A percentile compares a stretch with the other conserved stretches of the same genome.
phyloP scores from a whole-genome alignment of 1,140 invertebrate species.

The Tenebrio molitor region DNA sequence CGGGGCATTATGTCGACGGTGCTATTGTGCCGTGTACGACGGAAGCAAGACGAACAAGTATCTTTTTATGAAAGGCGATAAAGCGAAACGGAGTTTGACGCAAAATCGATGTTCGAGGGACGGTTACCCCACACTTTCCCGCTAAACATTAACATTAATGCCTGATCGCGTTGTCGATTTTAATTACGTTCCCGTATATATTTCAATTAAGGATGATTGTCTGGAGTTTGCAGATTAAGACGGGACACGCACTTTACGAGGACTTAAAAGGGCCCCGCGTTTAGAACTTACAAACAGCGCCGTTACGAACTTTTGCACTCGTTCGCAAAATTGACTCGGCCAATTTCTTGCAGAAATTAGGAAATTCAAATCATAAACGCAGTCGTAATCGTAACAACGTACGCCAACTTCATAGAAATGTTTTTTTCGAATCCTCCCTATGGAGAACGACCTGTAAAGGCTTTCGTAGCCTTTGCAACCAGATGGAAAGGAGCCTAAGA shows the following conservation, averaged over 20 bases:
- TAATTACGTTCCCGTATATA: not conserved
- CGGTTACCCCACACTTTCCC: not conserved
- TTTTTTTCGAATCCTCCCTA: too few species aligned
- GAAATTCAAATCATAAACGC: too few species aligned
- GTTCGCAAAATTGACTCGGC: too few species aligned
- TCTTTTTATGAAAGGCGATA: slow-evolving; percentile 10
- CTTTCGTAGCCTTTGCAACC: too few species aligned
- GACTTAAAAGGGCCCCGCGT: not conserved
- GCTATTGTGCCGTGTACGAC: not conserved
- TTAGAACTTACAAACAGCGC: too few species aligned
- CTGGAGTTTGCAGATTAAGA: not conserved
- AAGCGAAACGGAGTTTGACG: not conserved
- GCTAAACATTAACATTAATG: not conserved
- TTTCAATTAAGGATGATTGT: not conserved
- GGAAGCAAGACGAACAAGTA: slow-evolving; percentile 3
- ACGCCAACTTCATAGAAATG: too few species aligned
- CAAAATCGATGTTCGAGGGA: not conserved
- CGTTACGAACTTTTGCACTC: too few species aligned
- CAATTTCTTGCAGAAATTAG: too few species aligned
- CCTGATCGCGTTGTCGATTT: not conserved
- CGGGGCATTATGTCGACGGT: not conserved
- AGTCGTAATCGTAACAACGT: too few species aligned
- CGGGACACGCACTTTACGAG: not conserved
- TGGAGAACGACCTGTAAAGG: too few species aligned
- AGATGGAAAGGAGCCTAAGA: too few species aligned